Evolutionary conservation across 2,797 vertebrate genomes (phyloP).

Genomic region (Poeciliopsis gracilis): DNA sequence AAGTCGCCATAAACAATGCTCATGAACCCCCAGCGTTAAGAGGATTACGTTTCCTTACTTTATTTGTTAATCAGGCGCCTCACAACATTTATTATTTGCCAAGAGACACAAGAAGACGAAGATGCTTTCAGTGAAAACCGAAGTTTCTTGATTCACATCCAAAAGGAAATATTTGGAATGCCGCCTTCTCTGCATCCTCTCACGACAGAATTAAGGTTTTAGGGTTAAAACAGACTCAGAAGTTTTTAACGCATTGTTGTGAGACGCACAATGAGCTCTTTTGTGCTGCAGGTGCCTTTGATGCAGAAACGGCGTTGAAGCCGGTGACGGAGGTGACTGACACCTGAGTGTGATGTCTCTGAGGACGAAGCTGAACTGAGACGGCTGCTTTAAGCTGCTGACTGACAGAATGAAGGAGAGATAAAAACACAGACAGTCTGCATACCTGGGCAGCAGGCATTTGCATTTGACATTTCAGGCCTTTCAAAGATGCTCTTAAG

Average conservation of each 20-base stretch:
- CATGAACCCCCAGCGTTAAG: neutral
- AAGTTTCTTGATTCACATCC: neutral
- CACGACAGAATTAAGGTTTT: slow-evolving; percentile 14
- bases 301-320: slow-evolving; percentile 36
- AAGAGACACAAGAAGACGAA: neutral
- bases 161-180: neutral
- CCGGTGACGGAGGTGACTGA: slow-evolving; percentile 53
- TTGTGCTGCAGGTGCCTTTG: slow-evolving; percentile 44
- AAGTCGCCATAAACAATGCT: neutral
- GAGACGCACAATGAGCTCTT: slow-evolving; percentile 52
- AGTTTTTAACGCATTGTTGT: slow-evolving; percentile 25
- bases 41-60: neutral
- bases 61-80: neutral
- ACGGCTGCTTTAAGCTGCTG: slow-evolving; percentile 10
- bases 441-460: slow-evolving; percentile 45
- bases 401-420: slow-evolving; percentile 47
- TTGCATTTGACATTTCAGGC: slow-evolving; percentile 67
- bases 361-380: slow-evolving; percentile 39
- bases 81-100: neutral
- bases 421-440: slow-evolving; percentile 34
- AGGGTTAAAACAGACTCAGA: neutral
- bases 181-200: neutral
- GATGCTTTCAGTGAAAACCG: neutral
- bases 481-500: slow-evolving; percentile 23
- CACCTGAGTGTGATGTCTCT: slow-evolving; percentile 44